Evolutionary conservation across 2,797 vertebrate genomes (phyloP).

Genomic region (Neoniphon sammara): DNA sequence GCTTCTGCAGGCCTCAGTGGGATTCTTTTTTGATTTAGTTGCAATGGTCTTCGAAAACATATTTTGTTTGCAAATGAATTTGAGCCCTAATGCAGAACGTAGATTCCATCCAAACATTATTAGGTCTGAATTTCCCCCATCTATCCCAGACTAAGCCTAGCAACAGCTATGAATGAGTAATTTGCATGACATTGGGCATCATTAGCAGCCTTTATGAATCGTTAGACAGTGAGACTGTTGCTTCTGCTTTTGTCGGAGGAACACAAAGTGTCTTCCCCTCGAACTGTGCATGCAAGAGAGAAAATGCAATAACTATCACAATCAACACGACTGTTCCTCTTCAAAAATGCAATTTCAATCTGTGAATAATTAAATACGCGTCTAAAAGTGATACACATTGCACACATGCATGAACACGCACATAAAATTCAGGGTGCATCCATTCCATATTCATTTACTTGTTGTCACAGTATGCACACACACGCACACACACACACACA

Average conservation of each 20-base stretch:
- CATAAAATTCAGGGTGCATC: no score
- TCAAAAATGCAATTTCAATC: slow-evolving; percentile 5
- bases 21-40: slow-evolving; percentile 58
- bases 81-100: slow-evolving; percentile 48
- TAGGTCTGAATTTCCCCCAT: slow-evolving; percentile 48
- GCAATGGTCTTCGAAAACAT: slow-evolving; percentile 29
- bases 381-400: no score
- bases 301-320: slow-evolving; percentile 15
- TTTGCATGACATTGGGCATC: slow-evolving; percentile 72
- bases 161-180: slow-evolving; percentile 63
- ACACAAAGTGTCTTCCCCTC: slow-evolving; percentile 29
- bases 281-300: slow-evolving; percentile 5
- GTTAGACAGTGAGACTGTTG: slow-evolving; percentile 48
- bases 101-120: slow-evolving; percentile 67
- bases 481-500: neutral
- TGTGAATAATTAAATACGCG: slow-evolving; percentile 27
- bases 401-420: no score
- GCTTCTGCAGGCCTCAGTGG: slow-evolving; percentile 46
- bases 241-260: slow-evolving; percentile 24
- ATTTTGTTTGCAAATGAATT: slow-evolving; percentile 68
- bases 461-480: neutral
- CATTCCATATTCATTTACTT: neutral
- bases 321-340: slow-evolving; percentile 10
- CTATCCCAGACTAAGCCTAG: slow-evolving; percentile 48
- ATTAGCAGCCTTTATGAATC: slow-evolving; percentile 60